A percentile compares a stretch with the other conserved stretches of the same genome.
Evolutionary conservation across 2,797 vertebrate species (phyloP).

Genomic region (Onychomys leucogaster): DNA sequence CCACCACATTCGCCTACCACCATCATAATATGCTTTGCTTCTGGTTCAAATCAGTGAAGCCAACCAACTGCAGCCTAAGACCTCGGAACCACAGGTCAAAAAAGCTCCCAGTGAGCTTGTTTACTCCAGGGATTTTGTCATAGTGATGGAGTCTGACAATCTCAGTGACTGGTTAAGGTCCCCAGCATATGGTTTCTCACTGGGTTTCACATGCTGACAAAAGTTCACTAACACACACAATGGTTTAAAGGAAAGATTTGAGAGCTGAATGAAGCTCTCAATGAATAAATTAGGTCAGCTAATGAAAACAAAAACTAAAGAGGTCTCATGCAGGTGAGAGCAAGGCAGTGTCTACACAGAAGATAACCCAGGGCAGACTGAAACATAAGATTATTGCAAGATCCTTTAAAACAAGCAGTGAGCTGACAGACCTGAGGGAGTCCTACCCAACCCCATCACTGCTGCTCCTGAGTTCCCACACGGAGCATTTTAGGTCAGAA

Average conservation of each 20-base stretch:
- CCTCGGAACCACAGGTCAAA: neutral
- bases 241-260: neutral
- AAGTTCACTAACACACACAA: neutral
- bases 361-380: neutral
- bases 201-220: neutral
- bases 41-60: neutral
- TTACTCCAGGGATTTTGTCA: neutral
- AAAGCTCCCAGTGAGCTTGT: neutral
- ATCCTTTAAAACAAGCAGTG: neutral
- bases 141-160: neutral
- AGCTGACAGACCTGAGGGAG: neutral
- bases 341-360: neutral
- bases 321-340: neutral
- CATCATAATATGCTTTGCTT: neutral
- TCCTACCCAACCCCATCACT: no score
- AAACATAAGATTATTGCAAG: neutral
- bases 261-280: neutral
- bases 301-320: neutral
- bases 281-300: neutral
- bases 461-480: neutral
- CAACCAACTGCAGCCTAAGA: neutral
- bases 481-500: no score
- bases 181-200: neutral
- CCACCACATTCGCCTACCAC: neutral
- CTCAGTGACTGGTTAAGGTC: neutral